These are phyloP conservation scores for Dynastes grantii DNA, from an alignment of 2,888 invertebrate species.

Conservation along the genomic window DNA sequence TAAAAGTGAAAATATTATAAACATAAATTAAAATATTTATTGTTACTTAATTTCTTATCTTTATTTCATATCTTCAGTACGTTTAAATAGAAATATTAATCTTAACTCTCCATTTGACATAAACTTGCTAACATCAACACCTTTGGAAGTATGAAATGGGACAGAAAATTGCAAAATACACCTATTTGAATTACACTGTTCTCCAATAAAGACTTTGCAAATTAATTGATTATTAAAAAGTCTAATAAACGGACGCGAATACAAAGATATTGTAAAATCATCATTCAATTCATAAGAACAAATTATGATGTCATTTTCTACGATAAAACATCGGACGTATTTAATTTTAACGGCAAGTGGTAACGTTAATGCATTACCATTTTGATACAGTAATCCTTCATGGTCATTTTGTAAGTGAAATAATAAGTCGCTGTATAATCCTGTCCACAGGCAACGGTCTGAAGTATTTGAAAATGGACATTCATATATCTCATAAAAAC, in stretches of 20 bases:
- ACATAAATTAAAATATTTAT: too few species aligned
- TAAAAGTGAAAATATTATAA: too few species aligned
- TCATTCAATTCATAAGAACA: slow-evolving; percentile 1
- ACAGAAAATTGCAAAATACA: too few species aligned
- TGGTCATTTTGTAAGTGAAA: not conserved
- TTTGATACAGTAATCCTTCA: not conserved
- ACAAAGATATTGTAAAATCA: not conserved
- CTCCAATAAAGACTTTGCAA: not conserved
- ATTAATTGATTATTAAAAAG: not conserved
- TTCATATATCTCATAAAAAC: not conserved
- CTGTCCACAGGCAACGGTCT: not conserved
- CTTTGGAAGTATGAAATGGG: too few species aligned
- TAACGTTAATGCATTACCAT: not conserved
- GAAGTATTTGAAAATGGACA: not conserved
- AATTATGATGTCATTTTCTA: not conserved
- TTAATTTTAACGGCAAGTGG: not conserved
- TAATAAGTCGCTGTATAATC: not conserved
- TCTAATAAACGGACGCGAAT: not conserved
- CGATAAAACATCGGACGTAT: slow-evolving; percentile 5
- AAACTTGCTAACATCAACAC: too few species aligned
- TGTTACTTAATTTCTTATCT: too few species aligned
- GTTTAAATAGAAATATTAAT: too few species aligned
- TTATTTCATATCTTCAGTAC: too few species aligned
- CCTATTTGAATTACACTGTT: not conserved
- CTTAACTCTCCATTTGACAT: too few species aligned